Evolutionary conservation across 1,140 invertebrate species (phyloP).

Genomic region (Drosophila seguyi): DNA sequence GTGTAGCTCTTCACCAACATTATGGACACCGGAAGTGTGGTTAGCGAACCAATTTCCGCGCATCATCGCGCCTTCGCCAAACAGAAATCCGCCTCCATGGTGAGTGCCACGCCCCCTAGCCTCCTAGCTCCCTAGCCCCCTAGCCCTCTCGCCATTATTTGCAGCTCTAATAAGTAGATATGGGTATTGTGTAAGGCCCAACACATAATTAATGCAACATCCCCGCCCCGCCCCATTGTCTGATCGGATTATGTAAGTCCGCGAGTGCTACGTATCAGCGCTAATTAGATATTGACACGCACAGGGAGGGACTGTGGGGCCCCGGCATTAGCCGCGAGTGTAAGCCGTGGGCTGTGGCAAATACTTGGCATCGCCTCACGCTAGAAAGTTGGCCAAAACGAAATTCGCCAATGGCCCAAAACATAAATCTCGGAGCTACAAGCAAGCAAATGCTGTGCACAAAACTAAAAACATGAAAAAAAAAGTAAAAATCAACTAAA

Average conservation of each 20-base stretch:
- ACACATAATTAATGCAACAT: constrained; percentile 52
- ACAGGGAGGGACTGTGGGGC: constrained; percentile 22
- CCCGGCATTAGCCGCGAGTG: constrained; percentile 8
- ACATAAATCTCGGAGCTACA: constrained; percentile 33
- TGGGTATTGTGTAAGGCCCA: constrained; percentile 31
- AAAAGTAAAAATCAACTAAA: constrained; percentile 31
- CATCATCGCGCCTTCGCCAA: constrained; percentile 84
- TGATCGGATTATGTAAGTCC: constrained; percentile 74
- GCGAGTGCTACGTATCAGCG: constrained; percentile 47
- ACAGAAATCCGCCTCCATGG: constrained; percentile 84
- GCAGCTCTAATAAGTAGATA: constrained; percentile 15
- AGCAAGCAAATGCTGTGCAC: constrained; percentile 17
- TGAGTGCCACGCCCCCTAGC: constrained; percentile 47
- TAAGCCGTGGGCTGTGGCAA: constrained; percentile 7
- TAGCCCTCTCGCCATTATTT: neutral
- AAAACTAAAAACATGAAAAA: constrained; percentile 26
- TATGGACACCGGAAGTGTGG: constrained; percentile 83
- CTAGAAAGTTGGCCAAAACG: constrained; percentile 79
- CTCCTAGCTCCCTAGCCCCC: neutral
- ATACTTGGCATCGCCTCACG: constrained; percentile 76
- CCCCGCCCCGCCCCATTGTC: constrained; percentile 54
- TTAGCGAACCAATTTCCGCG: constrained; percentile 84
- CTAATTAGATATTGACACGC: constrained; percentile 74
- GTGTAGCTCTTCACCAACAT: constrained; percentile 11
- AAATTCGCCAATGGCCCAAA: constrained; percentile 61